Percentiles rank a stretch among this genome's conserved stretches.
Conservation (phyloP, 1,140 invertebrate species). For the Aporrectodea caliginosa region DNA sequence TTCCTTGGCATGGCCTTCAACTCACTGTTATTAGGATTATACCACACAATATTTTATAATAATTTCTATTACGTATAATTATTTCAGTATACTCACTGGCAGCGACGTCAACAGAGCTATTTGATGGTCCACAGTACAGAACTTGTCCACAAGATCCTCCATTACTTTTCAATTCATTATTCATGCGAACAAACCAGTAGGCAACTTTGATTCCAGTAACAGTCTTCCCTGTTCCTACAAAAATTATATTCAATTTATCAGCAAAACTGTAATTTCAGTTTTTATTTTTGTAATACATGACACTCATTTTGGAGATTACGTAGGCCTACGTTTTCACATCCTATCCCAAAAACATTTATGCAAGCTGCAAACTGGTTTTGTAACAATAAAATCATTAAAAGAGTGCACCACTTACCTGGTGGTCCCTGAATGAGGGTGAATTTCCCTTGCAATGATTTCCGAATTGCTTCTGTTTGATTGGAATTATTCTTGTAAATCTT, state of each 20-base stretch:
- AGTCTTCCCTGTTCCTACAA: conserved; percentile 45
- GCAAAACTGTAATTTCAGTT: no score
- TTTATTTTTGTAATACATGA: no score
- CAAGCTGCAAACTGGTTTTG: no score
- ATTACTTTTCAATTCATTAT: conserved; percentile 26
- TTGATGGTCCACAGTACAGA: conserved; percentile 47
- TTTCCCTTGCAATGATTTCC: conserved; percentile 37
- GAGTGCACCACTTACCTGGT: conserved; percentile 37
- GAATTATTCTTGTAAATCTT: conserved; percentile 34
- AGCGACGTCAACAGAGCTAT: conserved; percentile 46
- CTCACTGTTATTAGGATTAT: no score
- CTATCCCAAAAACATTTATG: no score
- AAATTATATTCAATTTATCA: no score
- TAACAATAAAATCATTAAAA: no score
- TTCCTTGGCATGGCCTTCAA: no score
- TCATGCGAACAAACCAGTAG: conserved; percentile 39
- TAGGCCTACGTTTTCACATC: no score
- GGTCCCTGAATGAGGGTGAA: conserved; percentile 46
- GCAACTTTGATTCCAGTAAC: conserved; percentile 39
- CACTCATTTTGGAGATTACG: no score
- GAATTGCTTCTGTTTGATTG: conserved; percentile 41
- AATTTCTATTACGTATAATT: no score
- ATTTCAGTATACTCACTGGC: conserved; percentile 43
- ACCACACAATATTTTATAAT: no score
- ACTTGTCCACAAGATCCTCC: conserved; percentile 35